A percentile compares a stretch with the other conserved stretches of the same genome.
These are phyloP conservation scores for Rhinoraja longicauda DNA, from an alignment of 2,797 vertebrate species.

Conservation along the genomic window DNA sequence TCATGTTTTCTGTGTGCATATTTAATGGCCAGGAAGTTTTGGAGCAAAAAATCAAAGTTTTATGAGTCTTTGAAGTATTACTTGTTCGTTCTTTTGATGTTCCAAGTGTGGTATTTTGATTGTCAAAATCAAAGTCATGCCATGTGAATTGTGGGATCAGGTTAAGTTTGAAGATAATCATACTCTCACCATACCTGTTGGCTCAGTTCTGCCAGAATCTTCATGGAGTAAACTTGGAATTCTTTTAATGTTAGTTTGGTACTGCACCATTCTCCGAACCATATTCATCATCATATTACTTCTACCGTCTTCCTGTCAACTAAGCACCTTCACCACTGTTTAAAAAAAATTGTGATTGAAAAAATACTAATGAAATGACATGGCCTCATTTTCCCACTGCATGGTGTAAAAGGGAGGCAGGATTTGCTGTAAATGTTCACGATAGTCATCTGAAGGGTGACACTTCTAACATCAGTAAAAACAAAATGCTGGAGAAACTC, in stretches of 20 bases:
- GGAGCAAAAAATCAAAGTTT: slow-evolving; percentile 31
- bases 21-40: slow-evolving; percentile 27
- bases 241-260: background rate
- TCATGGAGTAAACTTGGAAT: background rate
- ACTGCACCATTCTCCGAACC: no score
- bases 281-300: background rate
- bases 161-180: background rate
- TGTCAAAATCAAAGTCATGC: slow-evolving; percentile 4
- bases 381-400: no score
- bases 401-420: background rate
- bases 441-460: background rate
- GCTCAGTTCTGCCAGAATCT: background rate
- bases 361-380: background rate
- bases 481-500: no score
- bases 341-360: background rate
- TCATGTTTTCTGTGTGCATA: slow-evolving; percentile 6
- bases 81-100: slow-evolving; percentile 11
- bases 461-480: background rate
- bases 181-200: background rate
- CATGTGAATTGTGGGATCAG: background rate
- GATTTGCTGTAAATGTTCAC: background rate
- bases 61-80: slow-evolving; percentile 17
- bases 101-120: background rate
- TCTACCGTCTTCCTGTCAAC: background rate
- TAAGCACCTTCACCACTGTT: no score